phyloP scores from a whole-genome alignment of 2,888 invertebrate genomes.

The Lasioglossum malachurum region DNA sequence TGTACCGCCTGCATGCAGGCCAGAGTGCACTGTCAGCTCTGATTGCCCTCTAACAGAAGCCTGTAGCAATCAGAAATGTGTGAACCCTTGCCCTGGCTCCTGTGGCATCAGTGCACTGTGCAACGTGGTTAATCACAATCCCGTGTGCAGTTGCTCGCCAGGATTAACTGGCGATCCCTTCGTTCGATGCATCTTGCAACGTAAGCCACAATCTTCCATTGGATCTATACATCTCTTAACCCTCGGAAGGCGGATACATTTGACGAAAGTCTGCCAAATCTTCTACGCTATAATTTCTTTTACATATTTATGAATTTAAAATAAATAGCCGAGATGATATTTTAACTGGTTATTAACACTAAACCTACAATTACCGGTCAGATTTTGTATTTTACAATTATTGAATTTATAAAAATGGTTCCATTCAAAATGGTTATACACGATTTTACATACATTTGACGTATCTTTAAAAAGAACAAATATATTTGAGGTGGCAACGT shows the following conservation, averaged over 20 bases:
- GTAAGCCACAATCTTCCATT: slow-evolving; percentile 68
- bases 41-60: slow-evolving; percentile 91
- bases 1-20: slow-evolving; percentile 90
- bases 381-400: too few relatives aligned
- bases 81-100: slow-evolving; percentile 92
- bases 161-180: slow-evolving; percentile 93
- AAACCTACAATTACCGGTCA: too few relatives aligned
- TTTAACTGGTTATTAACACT: background rate
- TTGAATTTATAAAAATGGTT: too few relatives aligned
- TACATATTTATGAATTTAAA: background rate
- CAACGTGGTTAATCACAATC: slow-evolving; percentile 92
- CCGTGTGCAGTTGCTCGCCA: slow-evolving; percentile 92
- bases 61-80: slow-evolving; percentile 92
- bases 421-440: too few relatives aligned
- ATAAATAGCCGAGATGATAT: too few relatives aligned
- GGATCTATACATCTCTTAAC: background rate
- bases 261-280: background rate
- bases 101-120: slow-evolving; percentile 93
- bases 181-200: slow-evolving; percentile 87
- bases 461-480: too few relatives aligned
- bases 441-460: too few relatives aligned
- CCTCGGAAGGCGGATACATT: background rate
- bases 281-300: background rate
- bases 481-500: too few relatives aligned
- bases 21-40: slow-evolving; percentile 93